These are phyloP conservation scores for Sycophaga agraensis DNA, from an alignment of 1,140 invertebrate species.

Conservation along the genomic window DNA sequence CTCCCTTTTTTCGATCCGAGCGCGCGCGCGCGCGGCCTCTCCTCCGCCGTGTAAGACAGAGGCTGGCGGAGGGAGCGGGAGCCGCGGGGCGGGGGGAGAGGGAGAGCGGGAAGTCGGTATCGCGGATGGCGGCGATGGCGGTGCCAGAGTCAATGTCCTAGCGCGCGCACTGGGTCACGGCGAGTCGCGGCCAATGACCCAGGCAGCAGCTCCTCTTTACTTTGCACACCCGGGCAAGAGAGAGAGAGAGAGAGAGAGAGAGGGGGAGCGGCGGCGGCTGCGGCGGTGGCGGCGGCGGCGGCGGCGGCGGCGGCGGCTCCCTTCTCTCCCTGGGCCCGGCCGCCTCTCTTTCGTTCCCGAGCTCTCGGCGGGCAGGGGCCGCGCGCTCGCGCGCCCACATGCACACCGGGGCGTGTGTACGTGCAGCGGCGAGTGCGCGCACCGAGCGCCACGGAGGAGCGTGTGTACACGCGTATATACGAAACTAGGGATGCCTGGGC, in stretches of 20 bases:
- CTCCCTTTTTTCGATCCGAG: too few species aligned
- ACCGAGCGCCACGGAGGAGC: background rate
- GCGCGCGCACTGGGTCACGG: constrained; percentile 59
- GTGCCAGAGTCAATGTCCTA: constrained; percentile 59
- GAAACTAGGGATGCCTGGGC: background rate
- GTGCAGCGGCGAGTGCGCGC: background rate
- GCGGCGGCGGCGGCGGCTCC: too few species aligned
- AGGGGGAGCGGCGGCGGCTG: too few species aligned
- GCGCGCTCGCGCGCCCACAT: too few species aligned
- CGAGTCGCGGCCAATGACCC: constrained; percentile 58
- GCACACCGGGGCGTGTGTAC: background rate
- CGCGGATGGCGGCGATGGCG: constrained; percentile 36
- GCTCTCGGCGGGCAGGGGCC: too few species aligned
- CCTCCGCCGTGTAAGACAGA: background rate
- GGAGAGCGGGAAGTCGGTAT: constrained; percentile 40
- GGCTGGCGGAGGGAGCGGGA: background rate
- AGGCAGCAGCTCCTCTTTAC: constrained; percentile 47
- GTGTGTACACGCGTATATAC: background rate
- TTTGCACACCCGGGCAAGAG: constrained; percentile 57
- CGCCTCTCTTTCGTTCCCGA: too few species aligned
- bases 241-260: constrained; percentile 32
- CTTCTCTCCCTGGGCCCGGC: too few species aligned
- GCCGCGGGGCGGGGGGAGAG: background rate
- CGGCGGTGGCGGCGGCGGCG: too few species aligned
- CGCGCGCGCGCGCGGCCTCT: too few species aligned